Evolutionary conservation across 2,797 vertebrate genomes (phyloP).

Genomic region (Ceryle rudis): DNA sequence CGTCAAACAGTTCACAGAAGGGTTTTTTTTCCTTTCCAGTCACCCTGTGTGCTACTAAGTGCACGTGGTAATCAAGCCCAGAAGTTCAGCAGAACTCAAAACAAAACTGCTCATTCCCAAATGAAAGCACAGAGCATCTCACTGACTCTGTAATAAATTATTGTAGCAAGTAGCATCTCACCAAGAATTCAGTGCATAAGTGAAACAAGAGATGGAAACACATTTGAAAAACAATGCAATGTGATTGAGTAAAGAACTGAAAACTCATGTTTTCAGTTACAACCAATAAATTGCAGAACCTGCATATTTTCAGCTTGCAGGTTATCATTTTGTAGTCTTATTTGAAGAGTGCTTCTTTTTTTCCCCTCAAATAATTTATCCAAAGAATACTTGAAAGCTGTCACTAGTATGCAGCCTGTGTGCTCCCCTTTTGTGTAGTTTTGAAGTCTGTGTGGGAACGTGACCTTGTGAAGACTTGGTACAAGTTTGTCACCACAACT

Average conservation of each 20-base stretch:
- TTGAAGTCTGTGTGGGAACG: not conserved
- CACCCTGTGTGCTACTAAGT: not conserved
- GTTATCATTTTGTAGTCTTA: not conserved
- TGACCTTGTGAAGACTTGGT: not conserved
- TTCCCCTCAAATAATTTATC: not conserved
- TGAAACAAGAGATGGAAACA: not conserved
- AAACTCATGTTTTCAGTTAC: not conserved
- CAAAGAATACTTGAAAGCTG: not conserved
- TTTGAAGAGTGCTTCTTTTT: not conserved
- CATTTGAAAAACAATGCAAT: not conserved
- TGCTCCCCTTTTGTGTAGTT: not conserved
- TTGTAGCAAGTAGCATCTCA: not conserved
- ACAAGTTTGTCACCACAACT: not conserved
- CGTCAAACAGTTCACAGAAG: rapidly evolving
- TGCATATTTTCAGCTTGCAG: not conserved
- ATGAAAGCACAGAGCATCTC: not conserved
- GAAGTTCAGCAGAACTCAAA: not conserved
- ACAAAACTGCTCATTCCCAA: not conserved
- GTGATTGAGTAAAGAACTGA: not conserved
- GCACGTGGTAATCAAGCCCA: not conserved
- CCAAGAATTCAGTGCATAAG: too few species aligned
- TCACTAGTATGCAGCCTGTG: not conserved
- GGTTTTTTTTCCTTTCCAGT: not conserved
- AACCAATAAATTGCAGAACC: not conserved
- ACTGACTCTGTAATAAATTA: not conserved